Conservation (phyloP, 2,113 vertebrate genomes). For the Solenodon paradoxus region DNA sequence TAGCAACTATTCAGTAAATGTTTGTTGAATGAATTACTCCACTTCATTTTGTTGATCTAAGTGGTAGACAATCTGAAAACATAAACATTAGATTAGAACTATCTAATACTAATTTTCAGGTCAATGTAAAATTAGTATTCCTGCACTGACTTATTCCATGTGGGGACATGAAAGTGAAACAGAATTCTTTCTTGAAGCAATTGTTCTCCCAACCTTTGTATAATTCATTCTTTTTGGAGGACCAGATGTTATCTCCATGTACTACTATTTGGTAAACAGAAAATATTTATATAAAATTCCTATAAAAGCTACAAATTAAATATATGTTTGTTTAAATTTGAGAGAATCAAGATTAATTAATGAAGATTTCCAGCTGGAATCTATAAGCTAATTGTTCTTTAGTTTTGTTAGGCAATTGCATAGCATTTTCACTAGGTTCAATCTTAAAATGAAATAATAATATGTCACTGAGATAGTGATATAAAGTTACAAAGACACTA, state of each 20-base stretch:
- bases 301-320: neutral
- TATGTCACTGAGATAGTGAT: neutral
- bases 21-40: slow-evolving; percentile 63
- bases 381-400: neutral
- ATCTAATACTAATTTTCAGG: neutral
- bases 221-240: neutral
- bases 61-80: slow-evolving; percentile 43
- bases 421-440: neutral
- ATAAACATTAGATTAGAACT: slow-evolving; percentile 41
- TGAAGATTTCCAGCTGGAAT: neutral
- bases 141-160: neutral
- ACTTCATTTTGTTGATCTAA: slow-evolving; percentile 46
- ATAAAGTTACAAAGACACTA: neutral
- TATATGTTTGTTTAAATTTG: neutral
- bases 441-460: neutral
- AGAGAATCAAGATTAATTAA: neutral
- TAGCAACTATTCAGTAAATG: slow-evolving; percentile 44
- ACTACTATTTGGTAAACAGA: neutral
- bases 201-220: neutral
- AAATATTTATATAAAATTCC: neutral
- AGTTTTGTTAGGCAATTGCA: neutral
- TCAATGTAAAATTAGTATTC: neutral
- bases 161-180: neutral
- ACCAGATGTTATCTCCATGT: neutral
- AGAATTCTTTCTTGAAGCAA: neutral